These are phyloP conservation scores for Exephanes ischioxanthus DNA, from an alignment of 2,888 invertebrate species.

Conservation along the genomic window DNA sequence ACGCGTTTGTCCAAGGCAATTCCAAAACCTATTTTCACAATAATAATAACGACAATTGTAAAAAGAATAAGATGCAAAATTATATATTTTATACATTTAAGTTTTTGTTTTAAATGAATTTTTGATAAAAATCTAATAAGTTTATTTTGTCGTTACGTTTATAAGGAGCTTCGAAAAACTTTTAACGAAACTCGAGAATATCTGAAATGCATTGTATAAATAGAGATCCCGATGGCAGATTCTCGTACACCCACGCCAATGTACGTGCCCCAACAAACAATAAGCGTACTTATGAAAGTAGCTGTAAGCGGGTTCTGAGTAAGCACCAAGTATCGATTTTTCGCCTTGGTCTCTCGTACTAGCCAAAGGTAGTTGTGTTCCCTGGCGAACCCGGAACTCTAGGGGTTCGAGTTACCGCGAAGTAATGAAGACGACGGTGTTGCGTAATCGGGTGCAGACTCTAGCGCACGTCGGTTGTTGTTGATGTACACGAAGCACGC, in stretches of 20 bases:
- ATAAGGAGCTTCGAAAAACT: background rate
- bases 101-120: background rate
- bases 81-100: slow-evolving; percentile 4
- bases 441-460: slow-evolving; percentile 88
- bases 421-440: slow-evolving; percentile 89
- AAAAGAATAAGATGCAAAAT: background rate
- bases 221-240: background rate
- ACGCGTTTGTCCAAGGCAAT: slow-evolving; percentile 90
- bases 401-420: slow-evolving; percentile 59
- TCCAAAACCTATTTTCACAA: slow-evolving; percentile 89
- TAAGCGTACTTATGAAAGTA: slow-evolving; percentile 64
- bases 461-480: slow-evolving; percentile 80
- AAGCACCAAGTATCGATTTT: slow-evolving; percentile 67
- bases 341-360: slow-evolving; percentile 34
- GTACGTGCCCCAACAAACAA: slow-evolving; percentile 64
- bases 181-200: background rate
- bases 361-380: slow-evolving; percentile 34
- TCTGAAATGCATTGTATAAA: background rate
- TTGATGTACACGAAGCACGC: slow-evolving; percentile 88
- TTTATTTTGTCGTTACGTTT: background rate
- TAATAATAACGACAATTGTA: background rate
- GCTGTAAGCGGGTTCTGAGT: slow-evolving; percentile 65
- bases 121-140: background rate
- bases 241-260: slow-evolving; percentile 39
- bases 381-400: slow-evolving; percentile 35